Evolutionary conservation across 2,888 invertebrate genomes (phyloP).

Genomic region (Andrena bucephala): DNA sequence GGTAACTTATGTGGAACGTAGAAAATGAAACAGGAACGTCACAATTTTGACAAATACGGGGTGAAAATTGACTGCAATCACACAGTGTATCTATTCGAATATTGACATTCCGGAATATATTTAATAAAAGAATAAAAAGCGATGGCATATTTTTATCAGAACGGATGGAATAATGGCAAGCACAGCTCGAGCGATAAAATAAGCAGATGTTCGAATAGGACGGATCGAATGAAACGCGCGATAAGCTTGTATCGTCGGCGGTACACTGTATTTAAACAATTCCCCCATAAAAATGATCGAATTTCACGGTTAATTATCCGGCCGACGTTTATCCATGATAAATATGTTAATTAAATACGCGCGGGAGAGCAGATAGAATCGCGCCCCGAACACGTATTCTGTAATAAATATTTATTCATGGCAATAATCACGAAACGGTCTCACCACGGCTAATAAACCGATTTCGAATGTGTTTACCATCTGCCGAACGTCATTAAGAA

Average conservation of each 20-base stretch:
- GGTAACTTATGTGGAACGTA: not conserved
- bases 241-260: not conserved
- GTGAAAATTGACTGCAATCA: too few relatives aligned
- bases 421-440: constrained; percentile 36
- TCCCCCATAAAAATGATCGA: constrained; percentile 15
- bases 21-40: not conserved
- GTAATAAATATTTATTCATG: constrained; percentile 29
- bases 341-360: constrained; percentile 28
- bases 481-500: constrained; percentile 29
- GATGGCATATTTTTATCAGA: not conserved
- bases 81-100: not conserved
- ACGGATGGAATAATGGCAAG: not conserved
- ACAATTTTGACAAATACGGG: not conserved
- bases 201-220: too few relatives aligned
- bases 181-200: not conserved
- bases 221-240: not conserved
- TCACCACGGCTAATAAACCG: constrained; percentile 30
- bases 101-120: not conserved
- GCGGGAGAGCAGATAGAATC: not conserved
- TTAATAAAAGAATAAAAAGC: not conserved
- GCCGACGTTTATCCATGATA: constrained; percentile 16
- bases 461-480: constrained; percentile 29
- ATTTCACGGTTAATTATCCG: constrained; percentile 15
- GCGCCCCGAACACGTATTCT: not conserved
- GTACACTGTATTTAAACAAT: not conserved